Percentiles rank a stretch among this genome's conserved stretches.
Conservation (phyloP, 2,797 vertebrate species). For the Alca torda region DNA sequence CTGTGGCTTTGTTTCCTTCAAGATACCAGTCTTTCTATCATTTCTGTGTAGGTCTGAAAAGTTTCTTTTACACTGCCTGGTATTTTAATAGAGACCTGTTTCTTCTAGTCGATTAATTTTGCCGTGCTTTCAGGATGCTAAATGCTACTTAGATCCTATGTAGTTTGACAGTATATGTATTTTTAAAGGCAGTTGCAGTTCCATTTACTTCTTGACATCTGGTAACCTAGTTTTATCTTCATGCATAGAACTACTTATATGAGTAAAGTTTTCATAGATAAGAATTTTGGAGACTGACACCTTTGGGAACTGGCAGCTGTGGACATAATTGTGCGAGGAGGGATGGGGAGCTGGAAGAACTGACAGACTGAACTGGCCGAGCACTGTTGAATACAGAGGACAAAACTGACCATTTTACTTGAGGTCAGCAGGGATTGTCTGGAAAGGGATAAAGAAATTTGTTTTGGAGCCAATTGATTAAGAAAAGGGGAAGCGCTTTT, state of each 20-base stretch:
- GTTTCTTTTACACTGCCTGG: not conserved
- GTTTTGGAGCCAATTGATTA: not conserved
- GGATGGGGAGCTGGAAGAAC: not conserved
- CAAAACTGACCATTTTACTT: not conserved
- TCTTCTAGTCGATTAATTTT: constrained; percentile 53
- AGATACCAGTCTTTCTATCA: not conserved
- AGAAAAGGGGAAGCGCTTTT: not conserved
- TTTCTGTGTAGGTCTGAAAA: not conserved
- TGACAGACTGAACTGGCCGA: not conserved
- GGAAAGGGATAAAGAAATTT: not conserved
- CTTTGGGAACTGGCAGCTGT: not conserved
- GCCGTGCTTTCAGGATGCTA: constrained; percentile 1
- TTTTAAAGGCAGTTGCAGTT: constrained; percentile 12
- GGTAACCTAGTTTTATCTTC: not conserved
- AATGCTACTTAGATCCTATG: not conserved
- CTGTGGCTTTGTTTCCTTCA: constrained; percentile 51
- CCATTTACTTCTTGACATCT: not conserved
- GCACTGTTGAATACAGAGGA: not conserved
- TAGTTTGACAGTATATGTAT: not conserved
- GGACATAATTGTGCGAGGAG: not conserved
- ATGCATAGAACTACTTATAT: not conserved
- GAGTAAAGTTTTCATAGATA: not conserved
- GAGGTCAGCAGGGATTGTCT: not conserved
- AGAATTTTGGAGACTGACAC: not conserved
- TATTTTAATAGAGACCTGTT: constrained; percentile 38